Evolutionary conservation across 2,797 vertebrate genomes (phyloP).

Genomic region (Catostomus latipinnis): DNA sequence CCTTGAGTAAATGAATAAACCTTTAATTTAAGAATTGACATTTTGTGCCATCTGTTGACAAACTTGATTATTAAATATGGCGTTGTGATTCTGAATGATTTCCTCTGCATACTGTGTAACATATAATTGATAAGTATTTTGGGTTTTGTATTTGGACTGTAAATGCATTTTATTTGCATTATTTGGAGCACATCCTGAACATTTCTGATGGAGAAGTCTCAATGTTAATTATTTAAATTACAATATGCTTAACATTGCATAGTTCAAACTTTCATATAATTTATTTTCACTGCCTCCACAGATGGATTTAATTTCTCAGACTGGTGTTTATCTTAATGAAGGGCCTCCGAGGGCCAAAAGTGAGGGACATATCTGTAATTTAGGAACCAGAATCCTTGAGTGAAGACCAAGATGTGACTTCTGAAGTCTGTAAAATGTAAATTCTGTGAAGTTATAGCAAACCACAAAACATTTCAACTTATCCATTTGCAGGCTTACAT

Average conservation of each 20-base stretch:
- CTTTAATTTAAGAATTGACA: neutral
- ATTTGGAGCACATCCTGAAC: neutral
- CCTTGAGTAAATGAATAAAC: neutral
- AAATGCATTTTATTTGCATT: neutral
- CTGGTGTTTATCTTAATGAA: neutral
- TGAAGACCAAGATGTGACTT: neutral
- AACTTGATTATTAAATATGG: neutral
- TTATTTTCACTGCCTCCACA: neutral
- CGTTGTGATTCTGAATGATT: neutral
- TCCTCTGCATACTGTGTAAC: neutral
- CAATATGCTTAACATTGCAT: neutral
- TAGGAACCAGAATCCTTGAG: neutral
- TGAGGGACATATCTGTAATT: neutral
- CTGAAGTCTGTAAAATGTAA: slow-evolving; percentile 4
- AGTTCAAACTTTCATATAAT: slow-evolving; percentile 8
- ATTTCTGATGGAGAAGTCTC: neutral
- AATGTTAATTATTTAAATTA: neutral
- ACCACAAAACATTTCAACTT: neutral
- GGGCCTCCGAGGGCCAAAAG: neutral
- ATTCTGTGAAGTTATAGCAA: neutral
- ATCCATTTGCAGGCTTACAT: neutral
- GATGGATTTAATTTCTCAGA: slow-evolving; percentile 5
- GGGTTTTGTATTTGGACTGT: neutral
- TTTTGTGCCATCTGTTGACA: neutral
- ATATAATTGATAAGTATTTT: neutral